These are phyloP conservation scores for Percopsis transmontana DNA, from an alignment of 2,113 vertebrate genomes.

Conservation along the genomic window DNA sequence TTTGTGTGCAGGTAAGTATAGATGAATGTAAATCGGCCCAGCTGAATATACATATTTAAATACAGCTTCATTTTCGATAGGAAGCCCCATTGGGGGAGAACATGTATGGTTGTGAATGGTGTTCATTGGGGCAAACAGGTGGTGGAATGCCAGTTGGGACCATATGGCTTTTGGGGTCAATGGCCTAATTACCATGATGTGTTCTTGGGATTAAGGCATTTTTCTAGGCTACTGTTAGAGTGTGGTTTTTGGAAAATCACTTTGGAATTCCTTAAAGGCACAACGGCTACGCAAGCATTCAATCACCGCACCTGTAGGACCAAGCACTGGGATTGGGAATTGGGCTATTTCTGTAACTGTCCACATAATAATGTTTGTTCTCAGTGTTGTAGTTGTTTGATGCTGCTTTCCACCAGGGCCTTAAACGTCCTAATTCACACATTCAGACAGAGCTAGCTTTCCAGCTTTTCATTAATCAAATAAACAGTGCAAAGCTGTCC, in stretches of 20 bases:
- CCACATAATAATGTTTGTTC: slow-evolving; percentile 16
- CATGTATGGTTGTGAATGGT: slow-evolving; percentile 50
- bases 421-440: slow-evolving; percentile 7
- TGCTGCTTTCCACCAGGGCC: slow-evolving; percentile 7
- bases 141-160: slow-evolving; percentile 61
- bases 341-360: slow-evolving; percentile 23
- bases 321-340: neutral
- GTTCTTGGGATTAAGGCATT: slow-evolving; percentile 62
- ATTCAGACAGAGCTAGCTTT: neutral
- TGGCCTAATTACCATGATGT: slow-evolving; percentile 67
- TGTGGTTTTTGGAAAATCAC: slow-evolving; percentile 32
- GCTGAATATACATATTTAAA: slow-evolving; percentile 37
- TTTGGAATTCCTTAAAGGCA: slow-evolving; percentile 38
- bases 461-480: slow-evolving; percentile 1
- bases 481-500: neutral
- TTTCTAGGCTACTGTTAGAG: slow-evolving; percentile 20
- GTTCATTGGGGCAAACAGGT: slow-evolving; percentile 69
- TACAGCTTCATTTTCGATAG: neutral
- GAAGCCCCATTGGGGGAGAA: slow-evolving; percentile 28
- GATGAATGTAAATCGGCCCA: neutral
- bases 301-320: slow-evolving; percentile 43
- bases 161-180: slow-evolving; percentile 72
- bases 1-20: too few relatives aligned
- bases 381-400: slow-evolving; percentile 32
- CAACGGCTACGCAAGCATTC: slow-evolving; percentile 22